Base-by-base conservation (phyloP, 2,888 invertebrate species). In the Coremacera marginata region DNA sequence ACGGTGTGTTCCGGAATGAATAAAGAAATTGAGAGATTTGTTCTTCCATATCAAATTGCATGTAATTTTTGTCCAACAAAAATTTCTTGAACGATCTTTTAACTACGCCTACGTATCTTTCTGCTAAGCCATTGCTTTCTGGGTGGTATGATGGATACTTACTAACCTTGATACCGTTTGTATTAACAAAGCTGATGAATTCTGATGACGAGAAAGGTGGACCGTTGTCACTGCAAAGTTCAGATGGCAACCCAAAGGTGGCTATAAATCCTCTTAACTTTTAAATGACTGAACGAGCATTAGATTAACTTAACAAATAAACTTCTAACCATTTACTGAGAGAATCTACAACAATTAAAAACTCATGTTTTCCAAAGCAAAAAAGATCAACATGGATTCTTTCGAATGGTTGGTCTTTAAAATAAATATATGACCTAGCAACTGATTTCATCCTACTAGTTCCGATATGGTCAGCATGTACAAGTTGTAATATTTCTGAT, bases 161-260 rank as follows among this genome's bases (percentile, higher is more conserved):
- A 31, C 31, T 31, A 31, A 31, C 31, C 5, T 31, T 31, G 5
- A 31, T 31, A 31, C 31, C 31, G 5, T 31, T 31, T 31, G 31
- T 31, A 31, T 31, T 31, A 31, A 3, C 3, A 31, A 31, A 31
- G 31, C 5, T 31, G 31, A 31, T 31, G 31, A 31, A 31, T 5
- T 31, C 31, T 31, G 31, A 70, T 44, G 70, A 77, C 25, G 63
- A 63, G 44, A 75, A 77, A 62, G 75, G 77, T 70, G 75, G 75
- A 60, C 75, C 78, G 57, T 78, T 78, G 70, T 78, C 78, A 75
- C 75, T 71, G 44, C 49, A 71, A 37, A 76, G 55, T 25, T 78
- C 71, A 34, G 31, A 57, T 44, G 76, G 76, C 14, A 78, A 78
- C 5, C 75, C 76, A 71, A 76, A 78, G 65, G 72, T 67, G 14